Conservation (phyloP, 1,140 invertebrate species). For the Drosophila arizonae region DNA sequence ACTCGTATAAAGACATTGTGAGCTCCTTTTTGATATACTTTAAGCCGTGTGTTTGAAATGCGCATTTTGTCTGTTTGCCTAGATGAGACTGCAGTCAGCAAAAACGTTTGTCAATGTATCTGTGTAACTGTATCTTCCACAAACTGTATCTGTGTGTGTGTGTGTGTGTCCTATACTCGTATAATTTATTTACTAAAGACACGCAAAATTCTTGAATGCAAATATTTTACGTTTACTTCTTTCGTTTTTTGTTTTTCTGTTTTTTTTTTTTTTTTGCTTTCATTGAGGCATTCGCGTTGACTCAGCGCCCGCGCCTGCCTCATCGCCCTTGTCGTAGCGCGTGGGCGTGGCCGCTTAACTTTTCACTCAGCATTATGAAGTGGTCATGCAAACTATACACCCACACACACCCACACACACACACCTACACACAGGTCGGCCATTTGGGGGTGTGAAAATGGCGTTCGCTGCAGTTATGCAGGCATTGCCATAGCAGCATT, state of each 20-base stretch:
- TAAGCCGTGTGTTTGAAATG: too few relatives aligned
- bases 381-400: constrained; percentile 47
- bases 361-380: constrained; percentile 53
- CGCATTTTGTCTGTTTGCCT: constrained; percentile 38
- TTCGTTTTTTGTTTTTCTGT: constrained; percentile 16
- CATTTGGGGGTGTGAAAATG: constrained; percentile 41
- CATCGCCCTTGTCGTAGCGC: not conserved
- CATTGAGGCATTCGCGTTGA: constrained; percentile 36
- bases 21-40: not conserved
- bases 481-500: constrained; percentile 9
- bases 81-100: constrained; percentile 26
- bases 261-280: not conserved
- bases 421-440: constrained; percentile 4
- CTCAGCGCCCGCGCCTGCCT: constrained; percentile 9
- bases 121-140: not conserved
- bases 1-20: not conserved
- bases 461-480: constrained; percentile 20
- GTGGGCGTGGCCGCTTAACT: constrained; percentile 65
- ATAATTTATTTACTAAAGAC: constrained; percentile 79
- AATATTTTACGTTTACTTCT: constrained; percentile 45
- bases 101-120: constrained; percentile 12
- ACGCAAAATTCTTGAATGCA: constrained; percentile 79
- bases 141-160: constrained; percentile 8
- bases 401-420: not conserved
- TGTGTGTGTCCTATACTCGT: constrained; percentile 53